Evolutionary conservation across 2,113 vertebrate species (phyloP).

Genomic region (Benitochromis conjunctus): DNA sequence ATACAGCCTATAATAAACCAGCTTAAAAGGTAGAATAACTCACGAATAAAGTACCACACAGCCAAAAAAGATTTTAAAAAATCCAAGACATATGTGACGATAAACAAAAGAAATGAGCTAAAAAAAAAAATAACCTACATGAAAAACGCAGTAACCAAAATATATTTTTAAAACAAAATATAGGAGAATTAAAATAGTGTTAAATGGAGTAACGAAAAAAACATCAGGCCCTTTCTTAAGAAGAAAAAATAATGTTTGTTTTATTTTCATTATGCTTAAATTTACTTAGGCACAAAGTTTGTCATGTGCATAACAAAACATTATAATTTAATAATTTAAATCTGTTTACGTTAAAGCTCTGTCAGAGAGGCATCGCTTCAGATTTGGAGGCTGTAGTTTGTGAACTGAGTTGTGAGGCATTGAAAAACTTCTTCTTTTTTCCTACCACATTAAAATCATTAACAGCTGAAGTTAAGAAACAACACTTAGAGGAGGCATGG

Average conservation of each 20-base stretch:
- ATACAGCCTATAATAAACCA: neutral
- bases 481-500: neutral
- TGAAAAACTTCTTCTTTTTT: neutral
- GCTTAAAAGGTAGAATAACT: neutral
- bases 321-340: neutral
- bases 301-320: neutral
- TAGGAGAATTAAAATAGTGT: no score
- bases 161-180: neutral
- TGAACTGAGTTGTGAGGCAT: neutral
- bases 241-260: neutral
- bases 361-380: accelerated
- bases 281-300: neutral
- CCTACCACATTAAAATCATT: neutral
- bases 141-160: neutral
- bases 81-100: neutral
- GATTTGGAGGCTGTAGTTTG: neutral
- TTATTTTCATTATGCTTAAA: neutral
- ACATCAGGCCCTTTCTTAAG: neutral
- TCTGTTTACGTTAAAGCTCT: neutral
- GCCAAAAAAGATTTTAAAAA: accelerated
- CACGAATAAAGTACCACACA: neutral
- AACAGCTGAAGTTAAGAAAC: neutral
- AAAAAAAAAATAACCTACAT: neutral
- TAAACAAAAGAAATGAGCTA: neutral
- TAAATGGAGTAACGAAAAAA: neutral